Conservation (phyloP, 1,140 invertebrate genomes). For the Acromyrmex echinatior region DNA sequence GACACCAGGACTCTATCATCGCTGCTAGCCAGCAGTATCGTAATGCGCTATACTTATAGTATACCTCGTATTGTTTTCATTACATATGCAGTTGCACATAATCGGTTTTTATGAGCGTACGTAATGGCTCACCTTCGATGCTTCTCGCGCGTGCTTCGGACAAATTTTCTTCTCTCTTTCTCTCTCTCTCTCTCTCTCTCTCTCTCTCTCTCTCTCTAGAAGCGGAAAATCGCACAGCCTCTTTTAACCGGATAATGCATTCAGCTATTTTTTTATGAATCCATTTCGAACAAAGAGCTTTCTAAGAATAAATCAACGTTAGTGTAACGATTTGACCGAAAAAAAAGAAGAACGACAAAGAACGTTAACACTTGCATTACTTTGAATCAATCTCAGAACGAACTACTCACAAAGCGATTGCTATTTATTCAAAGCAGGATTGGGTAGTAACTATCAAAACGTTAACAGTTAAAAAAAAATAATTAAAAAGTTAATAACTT, state of each 20-base stretch:
- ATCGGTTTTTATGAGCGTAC: constrained; percentile 42
- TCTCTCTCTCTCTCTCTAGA: not conserved
- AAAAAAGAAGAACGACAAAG: not conserved
- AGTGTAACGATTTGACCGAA: not conserved
- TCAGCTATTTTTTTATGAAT: constrained; percentile 11
- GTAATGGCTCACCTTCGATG: constrained; percentile 30
- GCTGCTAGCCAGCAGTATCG: constrained; percentile 14
- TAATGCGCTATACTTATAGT: constrained; percentile 1
- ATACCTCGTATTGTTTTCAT: constrained; percentile 46
- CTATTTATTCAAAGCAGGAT: not conserved
- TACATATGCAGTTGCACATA: constrained; percentile 20
- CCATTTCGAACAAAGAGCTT: not conserved
- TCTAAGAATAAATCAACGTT: not conserved
- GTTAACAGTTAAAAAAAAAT: too few relatives aligned
- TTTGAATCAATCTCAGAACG: not conserved
- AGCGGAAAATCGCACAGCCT: not conserved
- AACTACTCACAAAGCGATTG: not conserved
- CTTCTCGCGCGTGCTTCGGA: constrained; percentile 20
- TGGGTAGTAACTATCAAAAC: too few relatives aligned
- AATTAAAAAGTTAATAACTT: too few relatives aligned
- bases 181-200: too few relatives aligned
- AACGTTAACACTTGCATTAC: not conserved
- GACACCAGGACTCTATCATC: constrained; percentile 16
- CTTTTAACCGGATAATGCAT: not conserved
- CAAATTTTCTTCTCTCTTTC: not conserved